Base-by-base conservation (phyloP, 2,113 vertebrate genomes). In the Toxotes chatareus region DNA sequence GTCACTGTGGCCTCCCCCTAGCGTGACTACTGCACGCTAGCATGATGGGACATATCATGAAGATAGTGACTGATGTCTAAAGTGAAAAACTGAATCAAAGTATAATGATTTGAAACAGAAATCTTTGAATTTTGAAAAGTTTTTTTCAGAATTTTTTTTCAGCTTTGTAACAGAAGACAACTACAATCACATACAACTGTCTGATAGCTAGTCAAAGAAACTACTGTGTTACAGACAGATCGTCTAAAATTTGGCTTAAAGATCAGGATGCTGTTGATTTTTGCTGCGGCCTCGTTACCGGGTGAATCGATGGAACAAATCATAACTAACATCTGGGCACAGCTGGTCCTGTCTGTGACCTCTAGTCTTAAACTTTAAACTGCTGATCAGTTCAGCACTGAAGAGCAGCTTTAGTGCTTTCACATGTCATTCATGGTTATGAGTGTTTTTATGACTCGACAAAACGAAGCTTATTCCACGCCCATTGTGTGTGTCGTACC, bases 401-500 rank as follows among this genome's bases (percentile, higher is more conserved):
- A 57, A 40, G 57, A 57, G 73, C 47, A 66, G 63, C n/a, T 67
- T 68, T 36, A 72, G 21, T 19, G 34, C 31, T 60, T 72, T 63
- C 53, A 68, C 9, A 59, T 61, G 55, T n/a, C 4, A 5, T 21
- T 21, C 38, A 65, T 4, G 1, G 4, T 42, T 32, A 4, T 38
- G 9, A 71, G 49, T 62, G 42, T 80, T 76, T 80, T 78, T 61
- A 65, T 32, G 47, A 38, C 36, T 66, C 16, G 10, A 78, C 10
- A 11, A 56, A n/a, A 0, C 51, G 19, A 61, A 66, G 23, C 32
- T 68, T 14, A 53, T 36, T 64, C 13, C 46, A 34, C 55, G 36
- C 85, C 36, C 65, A 21, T 42, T 57, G 34, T 51, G 14, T 57
- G 47, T 82, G 60, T 68, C 4, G 1, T 49, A 32, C 11, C 44